Conservation (phyloP, 2,888 invertebrate species). For the Elysia crispata region DNA sequence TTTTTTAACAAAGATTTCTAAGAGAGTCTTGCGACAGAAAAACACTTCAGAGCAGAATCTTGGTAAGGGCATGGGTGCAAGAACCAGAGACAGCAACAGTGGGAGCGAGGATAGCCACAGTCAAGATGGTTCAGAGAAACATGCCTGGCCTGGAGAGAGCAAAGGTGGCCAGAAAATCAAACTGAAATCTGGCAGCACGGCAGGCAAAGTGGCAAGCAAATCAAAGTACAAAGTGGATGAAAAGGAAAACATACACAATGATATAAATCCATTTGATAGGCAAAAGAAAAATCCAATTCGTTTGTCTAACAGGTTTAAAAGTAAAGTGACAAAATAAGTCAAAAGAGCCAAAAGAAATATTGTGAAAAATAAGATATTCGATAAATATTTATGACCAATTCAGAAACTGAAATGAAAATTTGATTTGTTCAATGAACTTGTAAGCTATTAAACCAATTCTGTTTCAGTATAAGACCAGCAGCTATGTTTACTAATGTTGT, state of each 20-base stretch:
- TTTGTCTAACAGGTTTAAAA: slow-evolving; percentile 45
- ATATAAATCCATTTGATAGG: slow-evolving; percentile 36
- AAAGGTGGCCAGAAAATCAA: background rate
- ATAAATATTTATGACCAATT: too few relatives aligned
- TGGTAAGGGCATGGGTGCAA: background rate
- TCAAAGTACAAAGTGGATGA: background rate
- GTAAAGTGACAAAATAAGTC: slow-evolving; percentile 32
- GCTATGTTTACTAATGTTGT: too few relatives aligned
- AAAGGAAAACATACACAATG: slow-evolving; percentile 32
- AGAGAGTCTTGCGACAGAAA: slow-evolving; percentile 64
- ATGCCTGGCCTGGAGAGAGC: background rate
- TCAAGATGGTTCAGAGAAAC: background rate
- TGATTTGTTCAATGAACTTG: too few relatives aligned
- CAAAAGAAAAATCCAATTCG: slow-evolving; percentile 43
- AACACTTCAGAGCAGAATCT: slow-evolving; percentile 51
- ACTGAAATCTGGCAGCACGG: background rate
- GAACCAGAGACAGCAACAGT: background rate
- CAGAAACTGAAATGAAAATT: too few relatives aligned
- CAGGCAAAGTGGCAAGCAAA: background rate
- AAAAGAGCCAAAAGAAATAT: too few relatives aligned
- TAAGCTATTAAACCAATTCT: too few relatives aligned
- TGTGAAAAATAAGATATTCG: too few relatives aligned
- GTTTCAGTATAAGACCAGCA: too few relatives aligned
- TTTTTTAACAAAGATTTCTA: slow-evolving; percentile 66
- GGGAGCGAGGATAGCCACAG: background rate